A percentile compares a stretch with the other conserved stretches of the same genome.
phyloP scores from a whole-genome alignment of 2,797 vertebrate species.

The Pangasius sanitwongsei region DNA sequence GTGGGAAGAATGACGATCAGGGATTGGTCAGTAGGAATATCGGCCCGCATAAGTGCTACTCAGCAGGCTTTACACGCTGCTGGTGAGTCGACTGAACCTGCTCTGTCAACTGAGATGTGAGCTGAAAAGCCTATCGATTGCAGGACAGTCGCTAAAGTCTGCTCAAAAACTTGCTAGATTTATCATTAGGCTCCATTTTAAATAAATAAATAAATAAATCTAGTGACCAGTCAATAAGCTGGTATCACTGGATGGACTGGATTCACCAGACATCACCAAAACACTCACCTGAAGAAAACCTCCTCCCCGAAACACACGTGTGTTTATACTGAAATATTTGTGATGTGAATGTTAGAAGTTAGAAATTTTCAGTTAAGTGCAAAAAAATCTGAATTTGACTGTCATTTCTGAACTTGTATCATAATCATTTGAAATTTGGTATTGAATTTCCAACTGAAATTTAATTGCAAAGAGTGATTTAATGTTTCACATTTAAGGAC shows the following conservation, averaged over 20 bases:
- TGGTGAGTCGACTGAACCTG: background rate
- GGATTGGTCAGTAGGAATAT: background rate
- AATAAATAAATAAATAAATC: background rate
- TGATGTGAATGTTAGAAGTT: background rate
- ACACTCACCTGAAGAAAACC: background rate
- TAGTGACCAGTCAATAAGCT: background rate
- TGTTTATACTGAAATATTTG: background rate
- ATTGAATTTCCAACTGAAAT: background rate
- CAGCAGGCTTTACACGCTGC: too few relatives aligned
- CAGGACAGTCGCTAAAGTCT: background rate
- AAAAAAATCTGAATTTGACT: background rate
- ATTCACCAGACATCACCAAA: background rate
- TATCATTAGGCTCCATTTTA: too few relatives aligned
- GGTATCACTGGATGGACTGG: too few relatives aligned
- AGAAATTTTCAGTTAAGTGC: too few relatives aligned
- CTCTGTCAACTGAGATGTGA: background rate
- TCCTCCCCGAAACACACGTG: background rate
- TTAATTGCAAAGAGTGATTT: too few relatives aligned
- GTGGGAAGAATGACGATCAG: background rate
- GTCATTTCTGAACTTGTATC: background rate
- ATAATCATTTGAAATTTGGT: background rate
- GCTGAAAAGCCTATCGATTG: background rate
- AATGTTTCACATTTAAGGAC: background rate
- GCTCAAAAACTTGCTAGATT: background rate
- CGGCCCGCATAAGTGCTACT: too few relatives aligned